Conservation (phyloP, 2,888 invertebrate species). For the Teleogryllus oceanicus region DNA sequence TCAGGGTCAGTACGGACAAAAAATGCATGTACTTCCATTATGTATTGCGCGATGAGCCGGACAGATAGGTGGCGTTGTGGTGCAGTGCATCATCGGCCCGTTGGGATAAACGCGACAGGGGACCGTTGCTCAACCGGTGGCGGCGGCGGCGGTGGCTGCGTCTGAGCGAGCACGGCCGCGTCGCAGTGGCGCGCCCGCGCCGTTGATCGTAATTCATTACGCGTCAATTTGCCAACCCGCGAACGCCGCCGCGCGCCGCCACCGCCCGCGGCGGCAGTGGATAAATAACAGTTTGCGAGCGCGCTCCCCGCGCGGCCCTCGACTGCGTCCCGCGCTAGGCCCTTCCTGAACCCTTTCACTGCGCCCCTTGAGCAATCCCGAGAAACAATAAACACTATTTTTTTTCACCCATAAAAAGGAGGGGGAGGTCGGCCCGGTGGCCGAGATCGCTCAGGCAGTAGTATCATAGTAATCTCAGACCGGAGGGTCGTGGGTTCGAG, state of each 20-base stretch:
- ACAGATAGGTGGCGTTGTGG: conserved; percentile 4
- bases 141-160: not conserved
- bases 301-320: not conserved
- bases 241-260: not conserved
- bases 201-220: conserved; percentile 11
- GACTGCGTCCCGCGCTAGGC: not conserved
- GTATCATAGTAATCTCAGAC: too few species aligned
- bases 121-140: not conserved
- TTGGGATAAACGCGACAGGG: not conserved
- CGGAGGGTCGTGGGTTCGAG: too few species aligned
- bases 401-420: too few species aligned
- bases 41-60: not conserved
- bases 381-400: too few species aligned
- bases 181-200: not conserved
- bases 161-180: not conserved
- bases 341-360: not conserved
- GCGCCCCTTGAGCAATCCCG: too few species aligned
- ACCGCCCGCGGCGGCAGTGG: not conserved
- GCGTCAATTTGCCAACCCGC: conserved; percentile 18
- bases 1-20: not conserved
- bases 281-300: conserved; percentile 18
- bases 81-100: not conserved
- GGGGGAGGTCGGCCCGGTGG: too few species aligned
- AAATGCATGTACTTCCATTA: conserved; percentile 10
- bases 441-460: too few species aligned